phyloP scores from a whole-genome alignment of 2,797 vertebrate genomes.

The Falco concolor region DNA sequence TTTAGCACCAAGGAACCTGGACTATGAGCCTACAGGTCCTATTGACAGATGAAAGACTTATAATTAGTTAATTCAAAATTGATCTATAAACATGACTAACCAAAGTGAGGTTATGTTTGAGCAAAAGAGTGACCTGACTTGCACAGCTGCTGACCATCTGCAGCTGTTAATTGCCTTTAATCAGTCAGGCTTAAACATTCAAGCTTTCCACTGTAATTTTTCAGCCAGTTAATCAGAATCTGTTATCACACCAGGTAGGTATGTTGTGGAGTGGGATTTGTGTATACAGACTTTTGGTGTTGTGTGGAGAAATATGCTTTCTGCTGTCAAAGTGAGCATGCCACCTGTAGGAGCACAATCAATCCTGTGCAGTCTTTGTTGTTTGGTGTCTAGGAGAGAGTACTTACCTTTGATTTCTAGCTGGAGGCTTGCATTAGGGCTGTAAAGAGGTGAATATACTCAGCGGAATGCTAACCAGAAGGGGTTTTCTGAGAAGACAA shows the following conservation, averaged over 20 bases:
- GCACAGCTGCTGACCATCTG: not conserved
- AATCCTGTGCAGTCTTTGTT: not conserved
- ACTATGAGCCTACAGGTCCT: not conserved
- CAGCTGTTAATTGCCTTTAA: not conserved
- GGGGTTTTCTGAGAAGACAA: not conserved
- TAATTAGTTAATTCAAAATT: not conserved
- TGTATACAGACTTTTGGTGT: accelerated
- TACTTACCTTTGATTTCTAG: not conserved
- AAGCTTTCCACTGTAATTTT: not conserved
- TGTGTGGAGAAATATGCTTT: accelerated
- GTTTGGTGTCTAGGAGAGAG: not conserved
- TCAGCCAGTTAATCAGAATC: not conserved
- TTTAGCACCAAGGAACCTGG: not conserved
- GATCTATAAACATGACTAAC: not conserved
- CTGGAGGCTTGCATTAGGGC: not conserved
- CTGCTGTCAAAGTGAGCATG: not conserved
- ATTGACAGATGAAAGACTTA: not conserved
- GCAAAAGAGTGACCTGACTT: not conserved
- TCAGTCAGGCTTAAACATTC: not conserved
- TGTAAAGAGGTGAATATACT: not conserved
- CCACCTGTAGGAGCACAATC: not conserved
- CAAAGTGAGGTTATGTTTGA: not conserved
- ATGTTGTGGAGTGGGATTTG: not conserved
- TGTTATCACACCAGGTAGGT: not conserved
- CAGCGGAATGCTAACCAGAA: not conserved